Percentiles rank a stretch among this genome's conserved stretches.
Evolutionary conservation across 2,113 vertebrate genomes (phyloP).

Genomic region (Alligator sinensis): DNA sequence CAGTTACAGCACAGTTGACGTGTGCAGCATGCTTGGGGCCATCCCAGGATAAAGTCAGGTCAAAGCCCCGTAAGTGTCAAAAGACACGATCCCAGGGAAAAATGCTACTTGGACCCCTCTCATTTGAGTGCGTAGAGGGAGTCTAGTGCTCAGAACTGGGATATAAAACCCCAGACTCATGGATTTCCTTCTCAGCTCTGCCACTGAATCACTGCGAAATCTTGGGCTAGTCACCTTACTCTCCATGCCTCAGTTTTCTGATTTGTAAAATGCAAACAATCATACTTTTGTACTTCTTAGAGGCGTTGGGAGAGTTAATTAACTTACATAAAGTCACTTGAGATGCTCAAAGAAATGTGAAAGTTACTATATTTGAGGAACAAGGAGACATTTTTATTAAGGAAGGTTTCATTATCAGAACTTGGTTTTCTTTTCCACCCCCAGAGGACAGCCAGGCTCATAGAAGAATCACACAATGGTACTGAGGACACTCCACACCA

Average conservation of each 20-base stretch:
- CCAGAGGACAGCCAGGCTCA: background rate
- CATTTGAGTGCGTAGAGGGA: background rate
- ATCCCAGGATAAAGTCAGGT: too few relatives aligned
- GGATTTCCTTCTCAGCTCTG: accelerated
- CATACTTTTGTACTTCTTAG: too few relatives aligned
- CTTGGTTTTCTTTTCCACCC: background rate
- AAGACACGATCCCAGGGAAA: accelerated
- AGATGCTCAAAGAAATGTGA: background rate
- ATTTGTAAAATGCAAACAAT: accelerated
- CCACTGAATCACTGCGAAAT: background rate
- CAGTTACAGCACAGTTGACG: too few relatives aligned
- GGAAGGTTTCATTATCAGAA: background rate
- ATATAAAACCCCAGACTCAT: accelerated
- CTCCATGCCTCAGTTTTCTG: background rate
- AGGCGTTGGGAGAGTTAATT: accelerated
- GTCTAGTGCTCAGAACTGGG: accelerated
- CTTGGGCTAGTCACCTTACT: background rate
- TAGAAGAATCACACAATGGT: background rate
- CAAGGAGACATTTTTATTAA: background rate
- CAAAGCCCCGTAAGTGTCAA: accelerated
- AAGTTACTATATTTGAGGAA: background rate
- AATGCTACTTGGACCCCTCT: accelerated
- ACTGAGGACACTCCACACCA: accelerated
- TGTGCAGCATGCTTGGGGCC: too few relatives aligned
- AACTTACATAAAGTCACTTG: background rate